A percentile compares a stretch with the other conserved stretches of the same genome.
Conservation (phyloP, 2,113 vertebrate genomes). For the Aphyosemion australe region DNA sequence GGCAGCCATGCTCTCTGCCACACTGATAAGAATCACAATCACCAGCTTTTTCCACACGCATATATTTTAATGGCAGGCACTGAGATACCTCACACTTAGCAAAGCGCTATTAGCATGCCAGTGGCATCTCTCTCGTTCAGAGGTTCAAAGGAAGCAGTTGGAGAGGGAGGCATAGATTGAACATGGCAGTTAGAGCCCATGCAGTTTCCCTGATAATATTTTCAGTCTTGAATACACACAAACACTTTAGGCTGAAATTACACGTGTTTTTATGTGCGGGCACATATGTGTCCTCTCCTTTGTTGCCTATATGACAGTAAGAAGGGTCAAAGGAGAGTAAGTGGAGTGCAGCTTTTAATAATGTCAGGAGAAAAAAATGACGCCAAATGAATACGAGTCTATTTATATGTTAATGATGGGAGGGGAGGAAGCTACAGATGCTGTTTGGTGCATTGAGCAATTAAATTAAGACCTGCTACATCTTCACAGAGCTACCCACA, state of each 20-base stretch:
- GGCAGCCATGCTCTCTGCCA: constrained; percentile 64
- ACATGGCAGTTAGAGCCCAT: constrained; percentile 52
- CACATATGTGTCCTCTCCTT: background rate
- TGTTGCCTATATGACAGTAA: background rate
- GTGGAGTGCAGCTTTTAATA: constrained; percentile 22
- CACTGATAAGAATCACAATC: constrained; percentile 80
- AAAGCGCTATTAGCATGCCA: constrained; percentile 73
- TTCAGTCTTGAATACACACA: constrained; percentile 36
- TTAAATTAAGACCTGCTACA: constrained; percentile 44
- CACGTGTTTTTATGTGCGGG: background rate
- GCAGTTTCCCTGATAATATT: constrained; percentile 54
- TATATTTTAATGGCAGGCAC: constrained; percentile 72
- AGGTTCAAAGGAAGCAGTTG: constrained; percentile 63
- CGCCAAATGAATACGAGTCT: constrained; percentile 23
- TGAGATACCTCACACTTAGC: constrained; percentile 58
- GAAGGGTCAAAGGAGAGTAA: constrained; percentile 16
- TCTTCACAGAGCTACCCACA: constrained; percentile 28
- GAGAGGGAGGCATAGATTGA: constrained; percentile 37
- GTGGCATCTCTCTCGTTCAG: constrained; percentile 57
- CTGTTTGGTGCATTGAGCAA: constrained; percentile 34
- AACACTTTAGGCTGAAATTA: background rate
- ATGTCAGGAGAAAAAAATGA: constrained; percentile 41
- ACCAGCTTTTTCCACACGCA: constrained; percentile 68
- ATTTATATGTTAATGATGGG: constrained; percentile 53
- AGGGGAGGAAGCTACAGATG: constrained; percentile 9